These are phyloP conservation scores for Pollimyrus isidori DNA, from an alignment of 2,113 vertebrate genomes.

Conservation along the genomic window DNA sequence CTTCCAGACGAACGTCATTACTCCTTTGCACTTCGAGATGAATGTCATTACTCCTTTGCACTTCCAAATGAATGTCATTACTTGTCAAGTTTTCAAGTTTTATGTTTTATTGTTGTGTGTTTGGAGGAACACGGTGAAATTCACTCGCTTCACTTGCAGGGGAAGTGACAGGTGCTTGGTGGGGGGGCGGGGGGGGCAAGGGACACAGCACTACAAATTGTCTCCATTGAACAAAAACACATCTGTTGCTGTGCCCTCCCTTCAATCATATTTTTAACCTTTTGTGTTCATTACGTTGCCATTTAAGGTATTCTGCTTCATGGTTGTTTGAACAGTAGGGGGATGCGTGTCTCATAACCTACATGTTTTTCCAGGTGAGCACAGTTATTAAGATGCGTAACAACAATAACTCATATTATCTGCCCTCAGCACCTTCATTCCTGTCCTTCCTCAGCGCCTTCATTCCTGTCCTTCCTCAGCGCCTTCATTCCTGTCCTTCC, in stretches of 20 bases:
- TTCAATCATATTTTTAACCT: background rate
- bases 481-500: slow-evolving; percentile 1
- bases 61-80: no score
- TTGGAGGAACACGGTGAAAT: background rate
- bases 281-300: background rate
- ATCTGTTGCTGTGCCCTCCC: background rate
- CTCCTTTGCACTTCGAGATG: no score
- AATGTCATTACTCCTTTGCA: no score
- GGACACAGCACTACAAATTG: background rate
- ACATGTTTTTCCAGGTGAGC: background rate
- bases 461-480: background rate
- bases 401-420: background rate
- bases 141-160: background rate
- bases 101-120: background rate
- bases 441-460: background rate
- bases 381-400: background rate
- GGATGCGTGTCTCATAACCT: no score
- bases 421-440: background rate
- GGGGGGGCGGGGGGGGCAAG: background rate
- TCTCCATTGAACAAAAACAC: background rate
- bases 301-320: background rate
- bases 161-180: background rate
- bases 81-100: background rate
- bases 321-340: no score
- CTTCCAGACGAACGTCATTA: no score